Percentiles rank a stretch among this genome's conserved stretches.
Conservation (phyloP, 2,797 vertebrate genomes). For the Alosa sapidissima region DNA sequence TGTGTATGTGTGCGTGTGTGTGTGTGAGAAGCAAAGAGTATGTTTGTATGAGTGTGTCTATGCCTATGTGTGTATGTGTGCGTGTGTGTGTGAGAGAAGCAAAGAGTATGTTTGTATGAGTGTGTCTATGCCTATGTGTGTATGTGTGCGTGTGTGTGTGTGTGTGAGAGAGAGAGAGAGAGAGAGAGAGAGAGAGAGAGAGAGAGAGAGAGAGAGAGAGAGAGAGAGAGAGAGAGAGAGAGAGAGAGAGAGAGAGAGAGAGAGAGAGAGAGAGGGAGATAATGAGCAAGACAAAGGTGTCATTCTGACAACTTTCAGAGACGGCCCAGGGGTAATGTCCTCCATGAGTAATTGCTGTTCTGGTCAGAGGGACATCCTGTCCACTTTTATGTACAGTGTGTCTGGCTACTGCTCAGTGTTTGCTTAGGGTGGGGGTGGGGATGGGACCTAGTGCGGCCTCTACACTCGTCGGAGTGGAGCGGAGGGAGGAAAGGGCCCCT, state of each 20-base stretch:
- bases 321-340: constrained; percentile 9
- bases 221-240: no score
- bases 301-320: constrained; percentile 18
- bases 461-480: neutral
- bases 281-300: neutral
- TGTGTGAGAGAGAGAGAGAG: no score
- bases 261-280: neutral
- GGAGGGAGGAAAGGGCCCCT: neutral
- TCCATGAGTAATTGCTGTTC: constrained; percentile 14
- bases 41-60: neutral
- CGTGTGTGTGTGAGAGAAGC: constrained; percentile 13
- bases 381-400: constrained; percentile 25
- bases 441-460: neutral
- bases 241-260: neutral
- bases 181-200: no score
- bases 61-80: neutral
- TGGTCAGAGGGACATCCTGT: constrained; percentile 25
- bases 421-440: constrained; percentile 2
- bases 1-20: neutral
- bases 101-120: neutral
- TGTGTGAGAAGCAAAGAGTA: constrained; percentile 5
- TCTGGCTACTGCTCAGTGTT: constrained; percentile 20
- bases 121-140: neutral
- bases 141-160: neutral
- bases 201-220: no score